phyloP scores from a whole-genome alignment of 2,797 vertebrate genomes.

The Acomys russatus region DNA sequence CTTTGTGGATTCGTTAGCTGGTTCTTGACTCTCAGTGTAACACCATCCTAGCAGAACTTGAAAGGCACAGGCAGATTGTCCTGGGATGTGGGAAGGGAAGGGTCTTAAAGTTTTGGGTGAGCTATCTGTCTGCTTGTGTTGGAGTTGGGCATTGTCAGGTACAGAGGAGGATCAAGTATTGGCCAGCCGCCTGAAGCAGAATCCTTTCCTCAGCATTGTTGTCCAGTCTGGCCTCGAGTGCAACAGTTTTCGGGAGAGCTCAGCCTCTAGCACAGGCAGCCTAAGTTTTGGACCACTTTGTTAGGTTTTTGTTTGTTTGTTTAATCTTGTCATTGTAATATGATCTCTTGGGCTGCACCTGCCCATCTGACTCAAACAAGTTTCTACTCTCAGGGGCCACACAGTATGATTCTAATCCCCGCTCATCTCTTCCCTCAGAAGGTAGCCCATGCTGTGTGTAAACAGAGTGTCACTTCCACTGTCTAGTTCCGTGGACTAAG shows the following conservation, averaged over 20 bases:
- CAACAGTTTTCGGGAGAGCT: not conserved
- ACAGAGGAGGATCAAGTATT: not conserved
- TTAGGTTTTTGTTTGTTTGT: not conserved
- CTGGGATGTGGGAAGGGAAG: not conserved
- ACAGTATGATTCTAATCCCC: not conserved
- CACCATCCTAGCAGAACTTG: not conserved
- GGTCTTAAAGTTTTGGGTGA: too few relatives aligned
- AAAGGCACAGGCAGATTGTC: not conserved
- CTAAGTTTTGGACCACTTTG: not conserved
- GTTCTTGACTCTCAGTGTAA: not conserved
- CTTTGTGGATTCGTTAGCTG: not conserved
- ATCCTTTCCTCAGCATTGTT: accelerated
- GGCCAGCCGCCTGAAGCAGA: not conserved
- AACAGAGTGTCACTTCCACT: not conserved
- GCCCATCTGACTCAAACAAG: not conserved
- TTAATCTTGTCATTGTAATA: not conserved
- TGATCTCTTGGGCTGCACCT: not conserved
- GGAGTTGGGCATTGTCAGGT: not conserved
- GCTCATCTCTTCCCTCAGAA: not conserved
- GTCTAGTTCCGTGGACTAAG: too few relatives aligned
- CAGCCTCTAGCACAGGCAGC: not conserved
- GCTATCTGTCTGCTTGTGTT: not conserved
- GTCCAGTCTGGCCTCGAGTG: not conserved
- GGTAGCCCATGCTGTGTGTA: too few relatives aligned
- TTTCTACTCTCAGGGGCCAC: not conserved